Base-by-base conservation (phyloP, 2,888 invertebrate species). In the Mayetiola destructor region DNA sequence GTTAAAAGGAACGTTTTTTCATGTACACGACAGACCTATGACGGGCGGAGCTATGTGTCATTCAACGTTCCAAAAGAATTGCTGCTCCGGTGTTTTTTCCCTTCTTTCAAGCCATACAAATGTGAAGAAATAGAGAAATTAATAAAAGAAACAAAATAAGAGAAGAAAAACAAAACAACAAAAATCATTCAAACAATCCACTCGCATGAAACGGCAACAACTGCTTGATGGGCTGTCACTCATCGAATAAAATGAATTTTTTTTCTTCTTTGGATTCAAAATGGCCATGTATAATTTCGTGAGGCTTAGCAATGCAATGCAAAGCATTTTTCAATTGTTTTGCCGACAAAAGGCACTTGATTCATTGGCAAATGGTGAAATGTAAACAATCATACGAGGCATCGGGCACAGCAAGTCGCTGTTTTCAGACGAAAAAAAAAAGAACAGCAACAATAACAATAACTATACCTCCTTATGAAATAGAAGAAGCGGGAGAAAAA, bases 231-330 rank as follows among this genome's bases (percentile, higher is more conserved):
- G 23, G 27, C n/a, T 48, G 48, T 48, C 48, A 48, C 27, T 48
- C 48, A 48, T 16, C 29, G 48, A 48, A 48, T 48, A 48, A 27
- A 48, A 48, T 48, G 27, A 48, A 48, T 48, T 48, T 48, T 27
- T 27, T 48, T 48, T n/a, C 27, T 48, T 27, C 23, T 48, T n/a
- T n/a, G n/a, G n/a, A n/a, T 48, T 48, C 48, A 48, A 48, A 48
- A 48, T 48, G 48, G 48, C 48, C n/a, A n/a, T n/a, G n/a, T n/a
- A n/a, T n/a, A n/a, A n/a, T n/a, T n/a, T n/a, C n/a, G n/a, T n/a
- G n/a, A n/a, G n/a, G n/a, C n/a, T n/a, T n/a, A n/a, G n/a, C n/a
- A 27, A 14, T 23, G 27, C 29, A 23, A 23, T 42, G 42, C 18
- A 40, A 23, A 10, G 21, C n/a, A 27, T n/a, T 3, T 48, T 48